Evolutionary conservation across 2,797 vertebrate genomes (phyloP).

Genomic region (Euthynnus affinis): DNA sequence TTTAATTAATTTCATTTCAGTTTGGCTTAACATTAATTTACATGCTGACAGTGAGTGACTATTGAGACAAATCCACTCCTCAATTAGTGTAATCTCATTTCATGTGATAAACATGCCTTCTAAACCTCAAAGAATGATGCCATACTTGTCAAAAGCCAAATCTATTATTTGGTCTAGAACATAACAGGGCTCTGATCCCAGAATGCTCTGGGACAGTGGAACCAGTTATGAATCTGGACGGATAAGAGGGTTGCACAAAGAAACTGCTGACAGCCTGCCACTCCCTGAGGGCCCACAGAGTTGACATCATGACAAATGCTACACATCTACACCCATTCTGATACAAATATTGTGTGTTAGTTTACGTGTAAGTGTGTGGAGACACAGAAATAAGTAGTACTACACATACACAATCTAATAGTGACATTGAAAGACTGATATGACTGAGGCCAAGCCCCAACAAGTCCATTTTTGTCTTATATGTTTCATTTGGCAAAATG

Average conservation of each 20-base stretch:
- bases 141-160: conserved; percentile 15
- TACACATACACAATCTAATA: conserved; percentile 3
- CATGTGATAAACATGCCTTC: conserved; percentile 21
- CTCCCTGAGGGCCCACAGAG: conserved; percentile 46
- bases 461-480: neutral
- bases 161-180: conserved; percentile 35
- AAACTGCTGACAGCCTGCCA: conserved; percentile 52
- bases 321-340: conserved; percentile 46
- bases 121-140: conserved; percentile 18
- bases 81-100: conserved; percentile 27
- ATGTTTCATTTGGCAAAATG: neutral
- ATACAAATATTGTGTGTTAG: conserved; percentile 40
- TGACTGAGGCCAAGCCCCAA: neutral
- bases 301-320: conserved; percentile 47
- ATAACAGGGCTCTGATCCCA: conserved; percentile 53
- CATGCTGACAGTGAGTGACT: conserved; percentile 7
- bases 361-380: neutral
- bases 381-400: conserved; percentile 1
- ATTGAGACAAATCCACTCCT: conserved; percentile 11
- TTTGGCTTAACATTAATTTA: conserved; percentile 22
- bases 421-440: neutral
- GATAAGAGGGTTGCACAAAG: conserved; percentile 55
- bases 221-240: conserved; percentile 44
- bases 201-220: conserved; percentile 41
- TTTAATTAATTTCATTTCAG: neutral